Conservation (phyloP, 2,113 vertebrate genomes). For the Phyllopteryx taeniolatus region DNA sequence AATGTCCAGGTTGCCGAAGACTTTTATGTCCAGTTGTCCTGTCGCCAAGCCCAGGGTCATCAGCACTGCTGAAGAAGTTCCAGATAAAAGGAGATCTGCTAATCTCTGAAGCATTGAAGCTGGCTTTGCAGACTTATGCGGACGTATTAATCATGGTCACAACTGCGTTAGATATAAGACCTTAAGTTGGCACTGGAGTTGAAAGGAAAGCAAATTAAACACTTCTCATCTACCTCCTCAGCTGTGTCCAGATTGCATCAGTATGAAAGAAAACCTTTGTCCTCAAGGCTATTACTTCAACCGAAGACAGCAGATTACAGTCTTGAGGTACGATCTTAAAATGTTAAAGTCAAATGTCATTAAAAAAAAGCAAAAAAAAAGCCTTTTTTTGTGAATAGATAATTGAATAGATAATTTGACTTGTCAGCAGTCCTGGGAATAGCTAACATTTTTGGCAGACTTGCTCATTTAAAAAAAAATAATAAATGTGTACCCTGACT, state of each 20-base stretch:
- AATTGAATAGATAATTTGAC: neutral
- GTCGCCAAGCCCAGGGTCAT: slow-evolving; percentile 65
- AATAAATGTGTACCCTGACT: no score
- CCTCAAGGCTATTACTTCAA: slow-evolving; percentile 37
- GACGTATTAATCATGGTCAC: slow-evolving; percentile 67
- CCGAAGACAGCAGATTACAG: slow-evolving; percentile 27
- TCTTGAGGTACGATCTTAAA: slow-evolving; percentile 12
- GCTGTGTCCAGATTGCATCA: slow-evolving; percentile 61
- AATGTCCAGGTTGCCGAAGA: slow-evolving; percentile 58
- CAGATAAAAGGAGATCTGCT: slow-evolving; percentile 46
- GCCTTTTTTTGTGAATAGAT: neutral
- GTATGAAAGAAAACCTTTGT: slow-evolving; percentile 29
- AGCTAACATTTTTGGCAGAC: no score
- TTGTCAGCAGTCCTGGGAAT: neutral
- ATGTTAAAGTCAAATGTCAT: neutral
- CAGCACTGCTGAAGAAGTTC: slow-evolving; percentile 32
- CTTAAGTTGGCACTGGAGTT: slow-evolving; percentile 52
- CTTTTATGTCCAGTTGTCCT: slow-evolving; percentile 59
- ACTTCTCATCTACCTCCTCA: slow-evolving; percentile 65
- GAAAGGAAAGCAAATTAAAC: slow-evolving; percentile 67
- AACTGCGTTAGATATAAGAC: slow-evolving; percentile 60
- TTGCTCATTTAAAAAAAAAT: no score
- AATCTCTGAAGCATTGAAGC: slow-evolving; percentile 67
- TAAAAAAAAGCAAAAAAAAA: neutral
- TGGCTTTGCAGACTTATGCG: slow-evolving; percentile 62